These are phyloP conservation scores for Leucoma salicis DNA, from an alignment of 2,888 invertebrate genomes.

Conservation along the genomic window DNA sequence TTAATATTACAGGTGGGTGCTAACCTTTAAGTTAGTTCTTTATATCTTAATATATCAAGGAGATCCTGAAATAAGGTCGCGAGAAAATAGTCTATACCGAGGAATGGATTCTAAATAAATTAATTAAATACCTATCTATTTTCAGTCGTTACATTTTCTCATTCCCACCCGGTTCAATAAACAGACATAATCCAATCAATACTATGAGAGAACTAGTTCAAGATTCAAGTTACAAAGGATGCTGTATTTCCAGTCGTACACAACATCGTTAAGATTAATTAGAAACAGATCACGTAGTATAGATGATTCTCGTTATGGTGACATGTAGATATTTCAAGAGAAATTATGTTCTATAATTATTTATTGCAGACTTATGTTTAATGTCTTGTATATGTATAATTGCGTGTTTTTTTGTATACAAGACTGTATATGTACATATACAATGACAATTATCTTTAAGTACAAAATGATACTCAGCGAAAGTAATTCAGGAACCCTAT, in stretches of 20 bases:
- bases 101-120: too few relatives aligned
- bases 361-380: background rate
- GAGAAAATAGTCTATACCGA: too few relatives aligned
- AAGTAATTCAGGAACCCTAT: too few relatives aligned
- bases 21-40: too few relatives aligned
- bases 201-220: constrained; percentile 12
- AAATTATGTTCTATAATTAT: background rate
- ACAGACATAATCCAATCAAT: constrained; percentile 2
- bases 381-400: too few relatives aligned
- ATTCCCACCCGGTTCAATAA: background rate
- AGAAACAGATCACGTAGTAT: constrained; percentile 50
- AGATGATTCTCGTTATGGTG: constrained; percentile 22
- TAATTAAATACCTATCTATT: background rate
- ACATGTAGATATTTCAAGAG: background rate
- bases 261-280: constrained; percentile 53
- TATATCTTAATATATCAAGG: too few relatives aligned
- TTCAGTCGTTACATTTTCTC: background rate
- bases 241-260: constrained; percentile 21
- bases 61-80: too few relatives aligned
- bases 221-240: constrained; percentile 34
- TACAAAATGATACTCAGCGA: too few relatives aligned
- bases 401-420: too few relatives aligned
- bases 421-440: too few relatives aligned
- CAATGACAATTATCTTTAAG: too few relatives aligned
- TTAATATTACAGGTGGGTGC: too few relatives aligned